Evolutionary conservation across 2,113 vertebrate species (phyloP).

Genomic region (Rhea americana): DNA sequence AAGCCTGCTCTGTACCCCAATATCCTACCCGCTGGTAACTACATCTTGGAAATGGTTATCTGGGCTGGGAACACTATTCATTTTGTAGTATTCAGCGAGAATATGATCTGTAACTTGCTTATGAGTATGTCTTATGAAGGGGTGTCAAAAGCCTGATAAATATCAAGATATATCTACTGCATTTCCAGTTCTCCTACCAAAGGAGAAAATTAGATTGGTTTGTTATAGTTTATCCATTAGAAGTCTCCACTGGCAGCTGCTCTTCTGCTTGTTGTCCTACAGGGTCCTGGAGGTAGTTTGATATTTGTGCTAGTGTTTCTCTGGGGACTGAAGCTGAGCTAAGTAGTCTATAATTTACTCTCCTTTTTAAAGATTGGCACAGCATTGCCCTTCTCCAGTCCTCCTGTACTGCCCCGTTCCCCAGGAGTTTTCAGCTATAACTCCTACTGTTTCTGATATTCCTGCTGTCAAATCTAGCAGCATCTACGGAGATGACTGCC

Average conservation of each 20-base stretch:
- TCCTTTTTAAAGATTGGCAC: not conserved
- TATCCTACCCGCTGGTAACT: not conserved
- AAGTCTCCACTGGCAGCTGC: accelerated
- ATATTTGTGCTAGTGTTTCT: not conserved
- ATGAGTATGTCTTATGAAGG: not conserved
- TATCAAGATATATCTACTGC: not conserved
- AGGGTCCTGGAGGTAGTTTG: not conserved
- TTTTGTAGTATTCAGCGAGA: not conserved
- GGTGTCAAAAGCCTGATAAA: not conserved
- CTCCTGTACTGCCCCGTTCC: not conserved
- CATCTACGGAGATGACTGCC: not conserved
- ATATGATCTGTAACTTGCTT: not conserved
- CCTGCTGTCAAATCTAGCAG: not conserved
- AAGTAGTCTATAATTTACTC: not conserved
- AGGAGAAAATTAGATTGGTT: not conserved
- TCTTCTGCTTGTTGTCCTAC: accelerated
- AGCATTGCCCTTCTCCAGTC: not conserved
- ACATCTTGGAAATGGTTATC: not conserved
- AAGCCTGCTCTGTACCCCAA: not conserved
- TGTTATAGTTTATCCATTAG: not conserved
- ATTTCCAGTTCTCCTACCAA: not conserved
- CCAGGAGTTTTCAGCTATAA: accelerated
- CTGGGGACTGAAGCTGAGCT: not conserved
- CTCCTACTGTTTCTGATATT: not conserved
- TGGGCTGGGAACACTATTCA: not conserved